Base-by-base conservation (phyloP, 2,113 vertebrate species). In the Oenanthe oenanthe region DNA sequence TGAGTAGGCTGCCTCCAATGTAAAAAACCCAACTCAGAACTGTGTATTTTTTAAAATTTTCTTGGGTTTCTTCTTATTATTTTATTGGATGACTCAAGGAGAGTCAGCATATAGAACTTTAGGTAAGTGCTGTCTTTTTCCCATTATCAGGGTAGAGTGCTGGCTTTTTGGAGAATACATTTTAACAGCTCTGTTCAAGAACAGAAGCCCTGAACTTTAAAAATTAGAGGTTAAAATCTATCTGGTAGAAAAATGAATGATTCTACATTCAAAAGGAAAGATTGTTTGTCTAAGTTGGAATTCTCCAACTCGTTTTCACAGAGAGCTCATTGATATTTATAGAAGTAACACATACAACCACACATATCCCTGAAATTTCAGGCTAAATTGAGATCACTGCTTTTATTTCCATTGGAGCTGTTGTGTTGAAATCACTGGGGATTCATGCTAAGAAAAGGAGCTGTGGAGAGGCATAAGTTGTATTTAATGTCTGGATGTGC, bases 51-150 rank as follows among this genome's bases (percentile, higher is more conserved):
- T 56, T 36, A 42, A 8, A 20, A 42, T 78, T 87, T 74, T 54
- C 25, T 53, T 1, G 0, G 2, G 13, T 57, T 71, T 71, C 2
- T 42, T 21, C 1, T 40, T 63, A 6, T 57, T 61, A 17, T 87
- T 89, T 87, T 65, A 34, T 20, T 38, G 32, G 16, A 29, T 87
- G 18, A 31, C 25, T 68, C 15, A 62, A 48, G 26, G 4, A 42
- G 8, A 28, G 13, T 13, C 10, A 45, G 31, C 18, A 40, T 20
- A 22, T 2, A 20, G 14, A 40, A 29, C 12, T 65, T 57, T 63
- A 50, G 43, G 13, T 13, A 17, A 10, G 13, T 58, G 19, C 26
- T 88, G 36, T 25, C 17, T 63, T 81, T 56, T 51, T n/a, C 14
- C 32, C 9, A 9, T 76, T 72, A 5, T 20, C 19, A 32, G 29